Evolutionary conservation across 2,113 vertebrate species (phyloP), one percentile per base, ranked within the genome.

Genomic region (Pteronura brasiliensis): DNA sequence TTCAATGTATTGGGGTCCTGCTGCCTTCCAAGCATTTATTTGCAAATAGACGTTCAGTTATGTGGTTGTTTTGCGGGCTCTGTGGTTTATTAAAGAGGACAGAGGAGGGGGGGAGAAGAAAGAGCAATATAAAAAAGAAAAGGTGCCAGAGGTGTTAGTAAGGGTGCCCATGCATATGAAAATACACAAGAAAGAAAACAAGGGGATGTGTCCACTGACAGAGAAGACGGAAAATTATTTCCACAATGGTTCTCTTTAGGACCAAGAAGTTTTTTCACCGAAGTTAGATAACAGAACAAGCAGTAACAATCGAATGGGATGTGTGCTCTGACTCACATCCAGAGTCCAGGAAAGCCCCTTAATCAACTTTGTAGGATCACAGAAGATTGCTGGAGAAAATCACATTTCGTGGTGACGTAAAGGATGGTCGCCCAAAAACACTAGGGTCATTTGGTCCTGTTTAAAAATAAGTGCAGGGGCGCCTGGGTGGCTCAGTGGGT

Each of bases 201-300:
- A n/a, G 39, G n/a, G 23, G 18, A 42, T 18, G 3, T 5, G 31
- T 14, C 69, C 34, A 10, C n/a, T 10, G 44, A 29, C 23, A 59
- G 36, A 88, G 55, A 65, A n/a, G 49, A 80, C 9, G 71, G 74
- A 57, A 82, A 88, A 76, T 85, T 7, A 7, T 88, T 85, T 91
- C 42, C 87, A 34, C 36, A 5, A 27, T 59, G 44, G 82, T 52
- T 89, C 71, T 1, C 0, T 36, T 79, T 36, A 72, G 29, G 81
- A 71, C 23, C 21, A 18, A 13, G 8, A 39, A 69, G 49, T 34
- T 96, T 91, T 67, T 74, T 85, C 91, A n/a, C 1, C 15, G 65
- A 88, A 74, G n/a, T 94, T 47, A 44, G 69, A 83, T 63, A 27
- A 49, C 4, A 3, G 82, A 59, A 74, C 2, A 18, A 84, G 69